Evolutionary conservation across 2,888 invertebrate species (phyloP).

Genomic region (Ctena decussata): DNA sequence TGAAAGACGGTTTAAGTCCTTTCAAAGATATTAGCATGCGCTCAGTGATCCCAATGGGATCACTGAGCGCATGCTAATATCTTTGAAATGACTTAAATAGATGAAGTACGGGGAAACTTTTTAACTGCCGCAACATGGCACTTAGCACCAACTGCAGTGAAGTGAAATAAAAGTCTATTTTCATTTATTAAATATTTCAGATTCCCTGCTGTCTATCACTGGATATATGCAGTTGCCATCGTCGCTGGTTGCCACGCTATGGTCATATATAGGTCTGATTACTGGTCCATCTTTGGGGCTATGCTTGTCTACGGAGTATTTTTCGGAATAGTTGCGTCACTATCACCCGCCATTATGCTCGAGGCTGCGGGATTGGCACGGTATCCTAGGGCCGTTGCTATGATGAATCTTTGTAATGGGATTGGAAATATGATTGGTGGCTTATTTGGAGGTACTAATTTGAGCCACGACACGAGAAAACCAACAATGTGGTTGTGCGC

Average conservation of each 20-base stretch:
- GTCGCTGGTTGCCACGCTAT: slow-evolving; percentile 1
- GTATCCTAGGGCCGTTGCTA: slow-evolving; percentile 30
- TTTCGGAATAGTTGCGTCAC: not conserved
- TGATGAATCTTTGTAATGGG: slow-evolving; percentile 16
- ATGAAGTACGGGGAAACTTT: too few relatives aligned
- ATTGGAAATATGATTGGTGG: slow-evolving; percentile 22
- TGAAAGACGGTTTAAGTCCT: too few relatives aligned
- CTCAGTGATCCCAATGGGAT: too few relatives aligned
- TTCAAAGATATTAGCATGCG: too few relatives aligned
- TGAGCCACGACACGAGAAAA: too few relatives aligned
- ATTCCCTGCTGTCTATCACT: slow-evolving; percentile 27
- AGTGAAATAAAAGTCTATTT: too few relatives aligned
- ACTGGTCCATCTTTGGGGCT: not conserved
- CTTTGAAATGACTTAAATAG: too few relatives aligned
- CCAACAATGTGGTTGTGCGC: too few relatives aligned
- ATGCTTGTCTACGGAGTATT: slow-evolving; percentile 19
- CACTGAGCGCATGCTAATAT: too few relatives aligned
- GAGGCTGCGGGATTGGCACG: slow-evolving; percentile 18
- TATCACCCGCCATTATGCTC: slow-evolving; percentile 20
- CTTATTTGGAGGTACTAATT: slow-evolving; percentile 30
- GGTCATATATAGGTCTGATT: slow-evolving; percentile 15
- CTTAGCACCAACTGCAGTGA: too few relatives aligned
- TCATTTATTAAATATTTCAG: too few relatives aligned
- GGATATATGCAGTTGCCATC: slow-evolving; percentile 11
- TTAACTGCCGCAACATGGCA: too few relatives aligned